phyloP scores from a whole-genome alignment of 1,140 invertebrate genomes.

The Pentalonia nigronervosa region DNA sequence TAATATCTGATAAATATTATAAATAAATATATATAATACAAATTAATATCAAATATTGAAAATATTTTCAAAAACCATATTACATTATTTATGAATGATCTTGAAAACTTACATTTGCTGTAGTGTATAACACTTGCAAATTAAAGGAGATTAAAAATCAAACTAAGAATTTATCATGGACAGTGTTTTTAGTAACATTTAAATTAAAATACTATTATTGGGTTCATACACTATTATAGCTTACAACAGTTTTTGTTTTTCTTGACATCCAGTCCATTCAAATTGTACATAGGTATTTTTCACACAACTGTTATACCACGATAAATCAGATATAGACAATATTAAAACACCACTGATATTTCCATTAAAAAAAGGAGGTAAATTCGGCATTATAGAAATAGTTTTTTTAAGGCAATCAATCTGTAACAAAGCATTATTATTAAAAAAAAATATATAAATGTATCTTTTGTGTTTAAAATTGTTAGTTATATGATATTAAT shows the following conservation, averaged over 20 bases:
- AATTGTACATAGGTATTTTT: slow-evolving; percentile 23
- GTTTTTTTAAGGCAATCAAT: background rate
- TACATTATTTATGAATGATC: too few relatives aligned
- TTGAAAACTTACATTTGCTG: too few relatives aligned
- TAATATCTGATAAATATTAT: background rate
- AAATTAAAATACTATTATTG: background rate
- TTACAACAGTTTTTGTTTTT: slow-evolving; percentile 40
- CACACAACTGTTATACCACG: slow-evolving; percentile 4
- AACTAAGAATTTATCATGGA: too few relatives aligned
- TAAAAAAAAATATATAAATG: background rate
- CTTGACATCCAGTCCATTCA: slow-evolving; percentile 26
- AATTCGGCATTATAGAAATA: slow-evolving; percentile 37
- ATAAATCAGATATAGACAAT: slow-evolving; percentile 19
- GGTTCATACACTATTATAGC: background rate
- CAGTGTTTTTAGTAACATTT: background rate
- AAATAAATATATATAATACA: too few relatives aligned
- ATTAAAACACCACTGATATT: slow-evolving; percentile 38
- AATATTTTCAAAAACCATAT: too few relatives aligned
- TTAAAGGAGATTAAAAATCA: too few relatives aligned
- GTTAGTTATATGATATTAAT: background rate
- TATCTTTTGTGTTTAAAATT: background rate
- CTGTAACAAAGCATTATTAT: background rate
- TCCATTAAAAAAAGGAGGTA: slow-evolving; percentile 40
- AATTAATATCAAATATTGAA: too few relatives aligned
- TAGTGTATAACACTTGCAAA: too few relatives aligned